A percentile compares a stretch with the other conserved stretches of the same genome.
phyloP scores from a whole-genome alignment of 2,888 invertebrate genomes.

The Eupithecia vulgata region DNA sequence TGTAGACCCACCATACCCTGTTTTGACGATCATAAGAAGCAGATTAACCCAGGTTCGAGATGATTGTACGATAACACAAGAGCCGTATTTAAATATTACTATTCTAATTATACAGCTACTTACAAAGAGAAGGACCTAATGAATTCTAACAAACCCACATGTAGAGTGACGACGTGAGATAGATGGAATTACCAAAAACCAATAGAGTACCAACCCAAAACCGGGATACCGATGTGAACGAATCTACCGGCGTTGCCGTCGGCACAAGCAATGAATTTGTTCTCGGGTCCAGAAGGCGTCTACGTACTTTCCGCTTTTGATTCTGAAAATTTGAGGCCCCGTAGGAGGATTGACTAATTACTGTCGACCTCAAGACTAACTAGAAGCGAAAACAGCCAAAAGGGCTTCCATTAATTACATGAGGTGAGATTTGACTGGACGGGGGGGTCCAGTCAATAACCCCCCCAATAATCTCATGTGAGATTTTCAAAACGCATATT shows the following conservation, averaged over 20 bases:
- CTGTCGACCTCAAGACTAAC: background rate
- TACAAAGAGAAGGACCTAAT: background rate
- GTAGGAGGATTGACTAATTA: background rate
- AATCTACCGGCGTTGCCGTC: background rate
- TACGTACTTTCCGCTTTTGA: background rate
- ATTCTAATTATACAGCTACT: background rate
- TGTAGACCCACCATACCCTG: too few relatives aligned
- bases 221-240: background rate
- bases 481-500: too few relatives aligned
- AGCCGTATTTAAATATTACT: background rate
- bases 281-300: background rate
- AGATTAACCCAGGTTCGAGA: background rate
- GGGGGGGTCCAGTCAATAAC: too few relatives aligned
- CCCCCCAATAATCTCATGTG: too few relatives aligned
- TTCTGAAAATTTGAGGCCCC: background rate
- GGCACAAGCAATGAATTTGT: background rate
- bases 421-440: too few relatives aligned
- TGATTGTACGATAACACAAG: background rate
- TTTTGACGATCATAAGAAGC: background rate
- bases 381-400: background rate
- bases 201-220: background rate
- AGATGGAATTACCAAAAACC: conserved; percentile 1
- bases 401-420: too few relatives aligned
- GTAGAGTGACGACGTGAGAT: background rate
- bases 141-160: background rate